These are phyloP conservation scores for Heliconius aoede DNA, from an alignment of 2,888 invertebrate genomes.

Conservation along the genomic window DNA sequence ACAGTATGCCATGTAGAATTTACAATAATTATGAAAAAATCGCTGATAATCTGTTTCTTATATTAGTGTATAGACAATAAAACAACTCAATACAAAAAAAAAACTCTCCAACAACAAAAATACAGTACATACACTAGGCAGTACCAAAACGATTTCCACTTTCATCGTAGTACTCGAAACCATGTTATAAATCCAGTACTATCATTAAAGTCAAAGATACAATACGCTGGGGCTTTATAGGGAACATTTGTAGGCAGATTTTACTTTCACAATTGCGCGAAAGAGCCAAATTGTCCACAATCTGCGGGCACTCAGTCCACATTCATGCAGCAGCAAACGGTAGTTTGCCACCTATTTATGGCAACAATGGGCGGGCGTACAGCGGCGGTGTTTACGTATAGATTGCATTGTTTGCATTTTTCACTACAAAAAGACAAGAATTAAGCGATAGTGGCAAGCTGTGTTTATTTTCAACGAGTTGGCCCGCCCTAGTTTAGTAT, in stretches of 20 bases:
- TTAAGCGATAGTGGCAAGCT: constrained; percentile 19
- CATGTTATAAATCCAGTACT: constrained; percentile 22
- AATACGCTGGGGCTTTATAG: constrained; percentile 34
- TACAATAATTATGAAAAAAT: neutral
- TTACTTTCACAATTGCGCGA: constrained; percentile 68
- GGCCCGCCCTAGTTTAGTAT: neutral
- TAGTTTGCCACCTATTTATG: constrained; percentile 63
- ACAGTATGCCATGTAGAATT: too few species aligned
- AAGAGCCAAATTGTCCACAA: constrained; percentile 65
- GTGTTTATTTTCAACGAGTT: neutral
- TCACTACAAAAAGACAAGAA: constrained; percentile 30
- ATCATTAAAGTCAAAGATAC: constrained; percentile 28
- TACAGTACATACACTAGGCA: neutral
- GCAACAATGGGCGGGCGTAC: constrained; percentile 59
- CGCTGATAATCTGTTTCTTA: neutral
- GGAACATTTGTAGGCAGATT: constrained; percentile 50
- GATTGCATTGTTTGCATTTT: constrained; percentile 41
- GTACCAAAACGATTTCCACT: constrained; percentile 18
- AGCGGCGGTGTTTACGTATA: constrained; percentile 53
- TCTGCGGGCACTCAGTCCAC: constrained; percentile 55
- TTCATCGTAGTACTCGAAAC: constrained; percentile 21
- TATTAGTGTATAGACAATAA: neutral
- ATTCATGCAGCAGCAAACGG: constrained; percentile 57
- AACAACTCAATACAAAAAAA: neutral
- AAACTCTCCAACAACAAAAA: neutral